Conservation (phyloP, 2,888 invertebrate species). For the Drosophila multiciliata region DNA sequence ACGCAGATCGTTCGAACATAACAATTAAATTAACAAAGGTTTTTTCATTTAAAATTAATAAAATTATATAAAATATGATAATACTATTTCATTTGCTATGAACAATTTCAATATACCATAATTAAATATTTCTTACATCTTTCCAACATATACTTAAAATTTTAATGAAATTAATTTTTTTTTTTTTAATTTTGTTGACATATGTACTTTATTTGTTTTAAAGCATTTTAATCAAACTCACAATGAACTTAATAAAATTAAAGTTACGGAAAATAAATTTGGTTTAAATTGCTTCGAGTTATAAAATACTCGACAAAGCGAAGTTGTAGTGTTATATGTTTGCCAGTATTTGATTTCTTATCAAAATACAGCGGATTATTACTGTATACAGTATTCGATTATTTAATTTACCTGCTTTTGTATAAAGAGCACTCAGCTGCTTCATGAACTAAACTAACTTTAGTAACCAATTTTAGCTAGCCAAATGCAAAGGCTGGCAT, state of each 20-base stretch:
- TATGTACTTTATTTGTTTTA: background rate
- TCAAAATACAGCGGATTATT: background rate
- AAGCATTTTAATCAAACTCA: background rate
- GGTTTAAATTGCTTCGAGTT: background rate
- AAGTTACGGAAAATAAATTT: background rate
- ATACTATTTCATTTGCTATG: background rate
- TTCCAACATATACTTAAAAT: background rate
- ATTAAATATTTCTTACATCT: background rate
- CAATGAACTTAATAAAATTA: background rate
- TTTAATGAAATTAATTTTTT: background rate
- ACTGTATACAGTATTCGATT: background rate
- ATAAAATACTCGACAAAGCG: background rate
- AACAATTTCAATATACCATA: background rate
- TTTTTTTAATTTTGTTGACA: background rate
- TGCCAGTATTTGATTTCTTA: background rate
- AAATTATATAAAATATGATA: background rate
- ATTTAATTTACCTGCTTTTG: constrained; percentile 2
- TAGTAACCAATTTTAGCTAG: constrained; percentile 39
- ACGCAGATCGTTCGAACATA: background rate
- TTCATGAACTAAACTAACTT: constrained; percentile 27
- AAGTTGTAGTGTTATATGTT: background rate
- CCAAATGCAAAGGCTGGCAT: constrained; percentile 11
- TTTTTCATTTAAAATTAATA: background rate
- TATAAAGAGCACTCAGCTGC: constrained; percentile 5
- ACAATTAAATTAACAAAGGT: background rate